Evolutionary conservation across 2,888 invertebrate species (phyloP).

Genomic region (Drosophila koepferae): DNA sequence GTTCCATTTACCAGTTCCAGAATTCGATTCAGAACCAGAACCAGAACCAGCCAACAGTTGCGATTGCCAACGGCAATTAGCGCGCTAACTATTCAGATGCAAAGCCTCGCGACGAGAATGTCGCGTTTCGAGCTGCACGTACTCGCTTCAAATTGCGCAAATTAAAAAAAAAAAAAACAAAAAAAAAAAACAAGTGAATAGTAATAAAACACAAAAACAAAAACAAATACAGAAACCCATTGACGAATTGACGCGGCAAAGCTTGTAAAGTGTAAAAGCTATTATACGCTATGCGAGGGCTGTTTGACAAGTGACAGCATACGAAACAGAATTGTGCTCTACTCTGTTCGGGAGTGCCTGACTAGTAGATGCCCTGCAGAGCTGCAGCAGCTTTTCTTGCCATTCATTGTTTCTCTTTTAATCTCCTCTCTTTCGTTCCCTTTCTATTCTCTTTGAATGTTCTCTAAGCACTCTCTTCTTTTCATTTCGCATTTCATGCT

Average conservation of each 20-base stretch:
- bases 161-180: constrained; percentile 11
- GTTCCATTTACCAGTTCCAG: neutral
- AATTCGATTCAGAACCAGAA: constrained; percentile 6
- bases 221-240: constrained; percentile 12
- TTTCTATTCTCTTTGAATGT: neutral
- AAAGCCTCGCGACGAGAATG: constrained; percentile 10
- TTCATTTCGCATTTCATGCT: no score
- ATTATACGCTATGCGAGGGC: constrained; percentile 39
- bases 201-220: neutral
- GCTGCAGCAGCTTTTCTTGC: no score
- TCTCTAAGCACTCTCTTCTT: neutral
- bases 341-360: neutral
- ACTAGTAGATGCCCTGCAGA: neutral
- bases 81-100: constrained; percentile 21
- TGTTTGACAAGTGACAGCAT: neutral
- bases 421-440: neutral
- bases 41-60: constrained; percentile 4
- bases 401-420: no score
- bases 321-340: neutral
- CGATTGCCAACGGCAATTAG: constrained; percentile 49
- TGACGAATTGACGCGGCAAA: constrained; percentile 33
- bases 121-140: constrained; percentile 21
- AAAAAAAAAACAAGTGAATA: neutral
- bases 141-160: constrained; percentile 35
- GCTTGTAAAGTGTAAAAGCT: constrained; percentile 31